Evolutionary conservation across 2,113 vertebrate species (phyloP).

Genomic region (Myotis lucifugus): DNA sequence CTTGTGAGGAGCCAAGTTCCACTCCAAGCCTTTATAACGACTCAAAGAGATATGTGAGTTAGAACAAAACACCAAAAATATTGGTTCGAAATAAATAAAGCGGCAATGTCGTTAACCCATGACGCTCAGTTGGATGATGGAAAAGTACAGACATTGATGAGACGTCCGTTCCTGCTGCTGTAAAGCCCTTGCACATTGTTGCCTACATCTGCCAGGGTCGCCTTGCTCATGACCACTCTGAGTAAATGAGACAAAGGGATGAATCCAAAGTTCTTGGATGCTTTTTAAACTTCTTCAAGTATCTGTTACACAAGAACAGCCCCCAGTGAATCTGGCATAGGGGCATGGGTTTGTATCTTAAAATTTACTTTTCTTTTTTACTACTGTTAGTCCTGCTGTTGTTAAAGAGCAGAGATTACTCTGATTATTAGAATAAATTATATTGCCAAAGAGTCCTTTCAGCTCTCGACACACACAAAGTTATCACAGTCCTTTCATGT

Average conservation of each 20-base stretch:
- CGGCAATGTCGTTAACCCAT: neutral
- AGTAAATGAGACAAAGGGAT: neutral
- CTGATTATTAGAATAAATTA: neutral
- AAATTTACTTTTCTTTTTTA: neutral
- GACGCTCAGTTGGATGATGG: neutral
- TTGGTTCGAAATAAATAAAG: constrained; percentile 18
- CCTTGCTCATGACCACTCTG: neutral
- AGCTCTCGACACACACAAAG: constrained; percentile 18
- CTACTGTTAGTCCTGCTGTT: neutral
- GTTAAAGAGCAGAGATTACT: neutral
- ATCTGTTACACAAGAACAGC: neutral
- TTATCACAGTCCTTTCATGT: neutral
- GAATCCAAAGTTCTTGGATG: neutral
- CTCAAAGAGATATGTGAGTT: neutral
- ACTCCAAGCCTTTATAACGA: constrained; percentile 68
- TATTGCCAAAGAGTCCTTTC: neutral
- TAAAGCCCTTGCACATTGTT: neutral
- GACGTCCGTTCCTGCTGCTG: neutral
- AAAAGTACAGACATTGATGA: neutral
- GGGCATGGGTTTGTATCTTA: neutral
- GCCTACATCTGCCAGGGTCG: neutral
- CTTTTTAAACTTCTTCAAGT: neutral
- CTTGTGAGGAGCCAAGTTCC: constrained; percentile 66
- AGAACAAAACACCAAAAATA: neutral
- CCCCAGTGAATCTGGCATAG: neutral